Percentiles rank a stretch among this genome's conserved stretches.
Evolutionary conservation across 1,140 invertebrate genomes (phyloP).

Genomic region (Hirudo medicinalis): DNA sequence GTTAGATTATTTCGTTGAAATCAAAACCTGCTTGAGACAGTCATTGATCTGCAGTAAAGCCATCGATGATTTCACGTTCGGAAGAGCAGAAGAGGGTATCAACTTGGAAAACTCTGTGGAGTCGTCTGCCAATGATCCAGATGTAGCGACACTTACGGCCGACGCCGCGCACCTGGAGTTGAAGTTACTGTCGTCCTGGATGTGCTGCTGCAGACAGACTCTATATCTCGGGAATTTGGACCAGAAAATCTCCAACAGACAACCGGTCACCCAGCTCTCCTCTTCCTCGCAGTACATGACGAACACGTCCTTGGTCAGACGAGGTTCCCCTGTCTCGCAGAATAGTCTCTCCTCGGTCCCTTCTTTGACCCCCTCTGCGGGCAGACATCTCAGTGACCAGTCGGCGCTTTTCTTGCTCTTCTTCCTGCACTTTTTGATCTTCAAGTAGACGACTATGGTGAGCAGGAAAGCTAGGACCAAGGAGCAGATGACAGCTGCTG

Average conservation of each 20-base stretch:
- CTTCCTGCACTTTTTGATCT: neutral
- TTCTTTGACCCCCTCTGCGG: neutral
- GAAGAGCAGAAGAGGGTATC: neutral
- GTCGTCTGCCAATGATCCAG: neutral
- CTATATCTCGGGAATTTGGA: constrained; percentile 6
- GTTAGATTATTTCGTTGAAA: too few relatives aligned
- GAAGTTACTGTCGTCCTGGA: neutral
- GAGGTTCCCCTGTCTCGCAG: neutral
- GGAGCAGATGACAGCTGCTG: neutral
- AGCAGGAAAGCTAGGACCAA: neutral
- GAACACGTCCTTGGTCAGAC: constrained; percentile 5
- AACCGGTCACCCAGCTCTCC: constrained; percentile 11
- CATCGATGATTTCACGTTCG: neutral
- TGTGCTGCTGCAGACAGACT: constrained; percentile 7
- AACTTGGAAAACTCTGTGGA: neutral
- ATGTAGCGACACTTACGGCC: neutral
- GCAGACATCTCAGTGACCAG: neutral
- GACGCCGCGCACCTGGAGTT: neutral
- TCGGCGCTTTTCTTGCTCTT: neutral
- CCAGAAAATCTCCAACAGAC: constrained; percentile 14
- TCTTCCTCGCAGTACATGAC: constrained; percentile 13
- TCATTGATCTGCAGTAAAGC: neutral
- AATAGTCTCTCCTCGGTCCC: neutral
- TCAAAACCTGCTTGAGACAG: too few relatives aligned
- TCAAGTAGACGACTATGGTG: neutral